Evolutionary conservation across 2,113 vertebrate genomes (phyloP).

Genomic region (Lutjanus erythropterus): DNA sequence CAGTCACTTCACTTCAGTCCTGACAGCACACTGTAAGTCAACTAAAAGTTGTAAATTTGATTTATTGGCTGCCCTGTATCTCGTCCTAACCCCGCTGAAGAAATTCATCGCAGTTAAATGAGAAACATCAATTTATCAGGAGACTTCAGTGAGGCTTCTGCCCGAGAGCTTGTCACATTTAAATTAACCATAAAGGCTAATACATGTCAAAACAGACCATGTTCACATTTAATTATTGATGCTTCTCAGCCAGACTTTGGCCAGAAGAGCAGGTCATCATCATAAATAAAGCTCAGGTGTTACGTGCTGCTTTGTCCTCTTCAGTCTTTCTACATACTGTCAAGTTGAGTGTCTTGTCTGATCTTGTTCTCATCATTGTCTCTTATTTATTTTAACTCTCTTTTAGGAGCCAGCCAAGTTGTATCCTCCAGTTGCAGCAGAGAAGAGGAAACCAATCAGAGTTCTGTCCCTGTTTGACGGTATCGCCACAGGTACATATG

Average conservation of each 20-base stretch:
- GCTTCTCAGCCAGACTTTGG: background rate
- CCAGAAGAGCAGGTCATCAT: background rate
- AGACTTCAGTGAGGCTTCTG: slow-evolving; percentile 6
- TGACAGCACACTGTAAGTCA: background rate
- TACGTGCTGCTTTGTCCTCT: background rate
- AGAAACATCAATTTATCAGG: slow-evolving; percentile 5
- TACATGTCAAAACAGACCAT: slow-evolving; percentile 27
- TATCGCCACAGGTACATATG: slow-evolving; percentile 92
- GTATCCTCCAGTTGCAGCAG: slow-evolving; percentile 92
- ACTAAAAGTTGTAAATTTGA: background rate
- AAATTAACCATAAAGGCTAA: slow-evolving; percentile 23
- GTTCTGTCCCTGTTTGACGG: slow-evolving; percentile 97
- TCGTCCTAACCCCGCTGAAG: background rate
- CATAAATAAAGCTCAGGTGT: background rate
- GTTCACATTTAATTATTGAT: slow-evolving; percentile 30
- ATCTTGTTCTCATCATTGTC: background rate
- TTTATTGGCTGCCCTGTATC: background rate
- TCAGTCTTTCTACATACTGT: background rate
- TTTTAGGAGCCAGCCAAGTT: slow-evolving; percentile 93
- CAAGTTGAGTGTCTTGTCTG: background rate
- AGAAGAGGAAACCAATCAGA: slow-evolving; percentile 96
- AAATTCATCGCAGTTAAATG: slow-evolving; percentile 18
- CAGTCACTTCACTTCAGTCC: background rate
- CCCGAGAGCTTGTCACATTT: background rate
- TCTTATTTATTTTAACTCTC: slow-evolving; percentile 2